Evolutionary conservation across 2,113 vertebrate genomes (phyloP).

Genomic region (Anoura caudifer): DNA sequence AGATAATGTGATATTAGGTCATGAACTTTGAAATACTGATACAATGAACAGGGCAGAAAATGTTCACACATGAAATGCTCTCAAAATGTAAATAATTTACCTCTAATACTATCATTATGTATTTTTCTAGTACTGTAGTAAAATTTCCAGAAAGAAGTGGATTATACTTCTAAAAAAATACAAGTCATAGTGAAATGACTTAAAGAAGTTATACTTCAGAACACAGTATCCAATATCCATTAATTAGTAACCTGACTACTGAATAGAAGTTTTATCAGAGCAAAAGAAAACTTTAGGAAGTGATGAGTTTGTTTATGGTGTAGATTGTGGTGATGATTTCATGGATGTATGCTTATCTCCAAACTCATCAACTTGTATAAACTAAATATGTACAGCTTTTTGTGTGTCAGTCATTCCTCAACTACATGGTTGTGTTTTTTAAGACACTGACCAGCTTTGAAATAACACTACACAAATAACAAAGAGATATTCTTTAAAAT

Average conservation of each 20-base stretch:
- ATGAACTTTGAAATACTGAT: neutral
- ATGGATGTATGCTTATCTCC: neutral
- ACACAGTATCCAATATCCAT: neutral
- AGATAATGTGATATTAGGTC: neutral
- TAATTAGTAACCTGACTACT: neutral
- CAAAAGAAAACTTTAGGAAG: neutral
- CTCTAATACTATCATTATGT: neutral
- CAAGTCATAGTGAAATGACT: neutral
- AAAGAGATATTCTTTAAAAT: neutral
- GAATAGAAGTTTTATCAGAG: neutral
- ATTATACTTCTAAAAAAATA: neutral
- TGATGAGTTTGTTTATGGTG: neutral
- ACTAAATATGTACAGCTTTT: neutral
- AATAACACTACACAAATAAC: neutral
- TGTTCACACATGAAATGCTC: neutral
- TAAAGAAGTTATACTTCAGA: neutral
- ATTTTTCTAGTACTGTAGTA: neutral
- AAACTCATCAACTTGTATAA: neutral
- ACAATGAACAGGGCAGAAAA: neutral
- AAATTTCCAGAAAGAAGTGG: neutral
- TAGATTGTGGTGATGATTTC: neutral
- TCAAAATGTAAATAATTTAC: neutral
- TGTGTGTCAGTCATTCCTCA: neutral
- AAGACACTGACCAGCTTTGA: neutral
- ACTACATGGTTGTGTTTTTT: neutral